phyloP scores from a whole-genome alignment of 2,113 vertebrate species.

The Oryzias curvinotus region DNA sequence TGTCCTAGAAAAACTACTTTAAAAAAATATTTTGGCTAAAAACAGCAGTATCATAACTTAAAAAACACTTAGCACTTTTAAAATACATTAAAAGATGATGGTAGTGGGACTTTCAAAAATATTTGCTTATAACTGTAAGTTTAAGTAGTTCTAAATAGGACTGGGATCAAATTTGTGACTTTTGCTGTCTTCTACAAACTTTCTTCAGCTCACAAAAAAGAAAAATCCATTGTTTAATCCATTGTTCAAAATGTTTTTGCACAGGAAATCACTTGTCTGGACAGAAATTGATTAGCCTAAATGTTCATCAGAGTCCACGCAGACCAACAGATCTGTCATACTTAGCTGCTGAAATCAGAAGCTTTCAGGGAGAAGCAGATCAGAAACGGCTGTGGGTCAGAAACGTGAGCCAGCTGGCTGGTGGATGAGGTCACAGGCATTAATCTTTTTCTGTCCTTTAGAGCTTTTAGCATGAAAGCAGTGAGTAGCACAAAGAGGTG shows the following conservation, averaged over 20 bases:
- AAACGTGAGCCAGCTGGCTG: conserved; percentile 51
- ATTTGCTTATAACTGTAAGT: no score
- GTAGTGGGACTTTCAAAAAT: no score
- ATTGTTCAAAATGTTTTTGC: conserved; percentile 32
- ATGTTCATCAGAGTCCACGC: conserved; percentile 55
- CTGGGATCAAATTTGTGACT: background rate
- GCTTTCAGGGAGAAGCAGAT: conserved; percentile 31
- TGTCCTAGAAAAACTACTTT: no score
- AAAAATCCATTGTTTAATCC: conserved; percentile 32
- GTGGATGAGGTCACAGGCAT: conserved; percentile 47
- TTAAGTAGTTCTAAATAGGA: no score
- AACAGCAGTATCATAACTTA: no score
- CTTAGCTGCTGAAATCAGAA: conserved; percentile 28
- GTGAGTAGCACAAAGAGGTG: conserved; percentile 45
- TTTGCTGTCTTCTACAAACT: background rate
- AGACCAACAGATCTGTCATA: conserved; percentile 43
- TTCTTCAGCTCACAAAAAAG: conserved; percentile 18
- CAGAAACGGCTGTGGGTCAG: conserved; percentile 52
- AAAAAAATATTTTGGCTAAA: no score
- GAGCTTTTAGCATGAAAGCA: conserved; percentile 59
- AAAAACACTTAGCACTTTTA: no score
- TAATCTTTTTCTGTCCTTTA: conserved; percentile 48
- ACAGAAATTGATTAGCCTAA: conserved; percentile 60
- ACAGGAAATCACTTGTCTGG: conserved; percentile 51
- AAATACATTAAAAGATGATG: no score